These are phyloP conservation scores for Hylyphantes graminicola DNA, from an alignment of 1,140 invertebrate genomes.

Conservation along the genomic window DNA sequence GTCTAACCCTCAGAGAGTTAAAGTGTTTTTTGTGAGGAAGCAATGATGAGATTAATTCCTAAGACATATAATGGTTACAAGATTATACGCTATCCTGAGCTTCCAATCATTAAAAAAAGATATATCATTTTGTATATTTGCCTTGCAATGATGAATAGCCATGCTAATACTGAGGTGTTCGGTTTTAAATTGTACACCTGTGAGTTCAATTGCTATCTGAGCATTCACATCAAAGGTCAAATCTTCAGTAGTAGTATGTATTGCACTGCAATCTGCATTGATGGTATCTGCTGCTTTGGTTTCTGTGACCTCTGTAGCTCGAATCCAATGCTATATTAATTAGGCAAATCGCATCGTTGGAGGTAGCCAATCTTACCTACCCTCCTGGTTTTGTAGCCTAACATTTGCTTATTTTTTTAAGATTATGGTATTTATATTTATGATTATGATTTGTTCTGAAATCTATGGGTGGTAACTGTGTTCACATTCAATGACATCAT, in stretches of 20 bases:
- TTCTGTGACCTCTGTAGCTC: conserved; percentile 13
- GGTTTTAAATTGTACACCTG: background rate
- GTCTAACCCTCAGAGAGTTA: too few species aligned
- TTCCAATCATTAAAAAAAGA: background rate
- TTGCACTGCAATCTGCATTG: conserved; percentile 14
- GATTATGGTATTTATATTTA: background rate
- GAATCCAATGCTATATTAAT: conserved; percentile 31
- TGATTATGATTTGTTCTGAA: background rate
- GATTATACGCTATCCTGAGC: conserved; percentile 33
- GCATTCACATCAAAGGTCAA: background rate
- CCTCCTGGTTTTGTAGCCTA: conserved; percentile 14
- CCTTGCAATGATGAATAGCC: conserved; percentile 34
- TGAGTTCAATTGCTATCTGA: conserved; percentile 30
- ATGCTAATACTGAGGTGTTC: conserved; percentile 45
- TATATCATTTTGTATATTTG: background rate
- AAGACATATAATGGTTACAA: conserved; percentile 17
- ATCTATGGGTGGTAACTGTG: background rate
- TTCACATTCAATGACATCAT: background rate
- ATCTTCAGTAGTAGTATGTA: background rate
- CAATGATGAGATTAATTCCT: conserved; percentile 1
- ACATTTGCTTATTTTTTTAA: background rate
- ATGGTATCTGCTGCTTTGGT: conserved; percentile 36
- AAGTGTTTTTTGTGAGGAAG: background rate
- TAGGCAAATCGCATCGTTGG: conserved; percentile 38
- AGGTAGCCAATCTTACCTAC: conserved; percentile 7